Conservation (phyloP, 2,797 vertebrate species). For the Notoglanidium macrostoma region DNA sequence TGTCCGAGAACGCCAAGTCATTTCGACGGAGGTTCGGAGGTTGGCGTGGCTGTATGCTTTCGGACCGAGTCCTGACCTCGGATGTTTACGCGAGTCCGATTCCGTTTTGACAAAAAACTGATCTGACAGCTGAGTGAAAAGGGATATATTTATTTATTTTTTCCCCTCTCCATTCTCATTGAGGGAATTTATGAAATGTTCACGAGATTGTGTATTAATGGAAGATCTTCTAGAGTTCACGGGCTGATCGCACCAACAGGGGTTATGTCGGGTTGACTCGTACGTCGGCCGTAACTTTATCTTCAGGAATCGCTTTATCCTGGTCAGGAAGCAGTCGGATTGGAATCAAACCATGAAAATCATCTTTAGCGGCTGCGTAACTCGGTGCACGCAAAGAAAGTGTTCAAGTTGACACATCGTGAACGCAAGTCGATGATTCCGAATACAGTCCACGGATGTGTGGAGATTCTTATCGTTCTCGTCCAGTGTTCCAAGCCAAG, state of each 20-base stretch:
- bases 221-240: conserved; percentile 3
- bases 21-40: background rate
- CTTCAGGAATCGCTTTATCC: background rate
- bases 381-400: too few species aligned
- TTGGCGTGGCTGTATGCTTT: background rate
- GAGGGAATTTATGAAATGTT: background rate
- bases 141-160: too few species aligned
- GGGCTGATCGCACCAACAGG: too few species aligned
- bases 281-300: background rate
- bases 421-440: background rate
- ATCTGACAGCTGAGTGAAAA: conserved; percentile 16
- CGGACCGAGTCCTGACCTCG: background rate
- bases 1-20: too few species aligned
- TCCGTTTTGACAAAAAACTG: background rate
- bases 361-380: too few species aligned
- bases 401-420: too few species aligned
- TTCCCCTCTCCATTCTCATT: background rate
- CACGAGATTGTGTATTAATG: background rate
- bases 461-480: background rate
- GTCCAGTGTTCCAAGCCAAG: background rate
- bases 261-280: background rate
- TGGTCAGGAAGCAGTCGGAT: background rate
- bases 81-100: background rate
- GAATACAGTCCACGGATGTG: background rate
- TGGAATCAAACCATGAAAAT: too few species aligned